These are phyloP conservation scores for Cancer borealis DNA, from an alignment of 2,888 invertebrate genomes.

Conservation along the genomic window DNA sequence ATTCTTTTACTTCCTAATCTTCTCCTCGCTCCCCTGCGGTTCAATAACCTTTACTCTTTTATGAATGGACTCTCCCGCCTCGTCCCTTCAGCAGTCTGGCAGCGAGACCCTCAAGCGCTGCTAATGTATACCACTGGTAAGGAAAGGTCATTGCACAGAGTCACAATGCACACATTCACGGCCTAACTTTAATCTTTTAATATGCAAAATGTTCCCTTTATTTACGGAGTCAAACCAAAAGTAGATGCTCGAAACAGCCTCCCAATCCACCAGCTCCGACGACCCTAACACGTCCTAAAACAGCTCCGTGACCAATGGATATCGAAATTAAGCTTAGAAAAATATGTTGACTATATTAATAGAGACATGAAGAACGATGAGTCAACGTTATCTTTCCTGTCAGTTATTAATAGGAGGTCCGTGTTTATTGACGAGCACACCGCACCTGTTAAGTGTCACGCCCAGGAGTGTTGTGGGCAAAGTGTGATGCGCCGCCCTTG, in stretches of 20 bases:
- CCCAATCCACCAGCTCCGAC: neutral
- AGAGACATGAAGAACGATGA: neutral
- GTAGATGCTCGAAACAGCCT: neutral
- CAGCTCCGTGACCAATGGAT: neutral
- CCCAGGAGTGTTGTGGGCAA: neutral
- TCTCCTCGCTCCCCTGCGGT: neutral
- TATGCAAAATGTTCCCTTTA: neutral
- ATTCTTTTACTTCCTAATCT: neutral
- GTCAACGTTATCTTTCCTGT: neutral
- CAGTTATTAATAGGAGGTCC: neutral
- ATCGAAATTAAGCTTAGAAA: neutral
- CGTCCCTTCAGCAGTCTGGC: constrained; percentile 26
- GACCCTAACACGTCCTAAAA: neutral
- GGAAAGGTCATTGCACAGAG: neutral
- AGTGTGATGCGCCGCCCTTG: neutral
- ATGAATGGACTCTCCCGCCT: neutral
- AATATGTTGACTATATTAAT: neutral
- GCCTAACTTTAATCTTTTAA: neutral
- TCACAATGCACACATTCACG: neutral
- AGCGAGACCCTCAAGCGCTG: neutral
- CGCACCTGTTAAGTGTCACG: neutral
- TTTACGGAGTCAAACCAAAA: neutral
- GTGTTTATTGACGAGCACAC: neutral
- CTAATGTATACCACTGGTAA: neutral
- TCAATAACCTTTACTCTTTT: neutral